Base-by-base conservation (phyloP, 1,140 invertebrate genomes). In the Nebria ingens region DNA sequence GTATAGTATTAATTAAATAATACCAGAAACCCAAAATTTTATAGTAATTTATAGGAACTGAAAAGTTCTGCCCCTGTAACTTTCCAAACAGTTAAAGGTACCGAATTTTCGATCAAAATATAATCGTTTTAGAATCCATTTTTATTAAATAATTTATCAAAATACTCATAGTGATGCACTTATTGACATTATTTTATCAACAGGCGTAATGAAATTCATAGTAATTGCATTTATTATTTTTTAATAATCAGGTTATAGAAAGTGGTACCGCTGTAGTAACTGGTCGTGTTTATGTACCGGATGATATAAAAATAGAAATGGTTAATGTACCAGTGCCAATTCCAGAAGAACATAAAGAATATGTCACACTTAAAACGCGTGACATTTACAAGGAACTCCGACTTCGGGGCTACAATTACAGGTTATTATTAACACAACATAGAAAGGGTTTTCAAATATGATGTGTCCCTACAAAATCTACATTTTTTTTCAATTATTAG, bases 331-430 rank as follows among this genome's bases (percentile, higher is more conserved):
- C 68, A 69, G 57, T 73, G 0, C 64, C 66, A 13, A 55, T 67
- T 2, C 58, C 69, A 13, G 60, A 74, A n/a, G 69, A 76, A 57
- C 59, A 64, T 2, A 68, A 64, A 0, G 68, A 74, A 0, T 67
- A 58, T 66, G 72, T 59, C 56, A 71, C 63, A 60, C 71, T 80
- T 51, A 74, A 74, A 0, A 73, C 72, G 0, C 83, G 82, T 54
- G 93, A 97, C 67, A 80, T 97, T 52, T 98, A 98, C 69, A 96
- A 95, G 66, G 93, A 97, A 70, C 70, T 98, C 0, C 78, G 84
- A 63, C 76, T 97, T 0, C 78, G 93, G 63, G 95, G 95, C 0
- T 97, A 97, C 67, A 85, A 97, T 57, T 97, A 97, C 71, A 81
- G 78, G 76, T 78, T 64, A 59, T n/a, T 51, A 53, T 29, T 40